Conservation (phyloP, 2,888 invertebrate genomes). For the Agrotis exclamationis region DNA sequence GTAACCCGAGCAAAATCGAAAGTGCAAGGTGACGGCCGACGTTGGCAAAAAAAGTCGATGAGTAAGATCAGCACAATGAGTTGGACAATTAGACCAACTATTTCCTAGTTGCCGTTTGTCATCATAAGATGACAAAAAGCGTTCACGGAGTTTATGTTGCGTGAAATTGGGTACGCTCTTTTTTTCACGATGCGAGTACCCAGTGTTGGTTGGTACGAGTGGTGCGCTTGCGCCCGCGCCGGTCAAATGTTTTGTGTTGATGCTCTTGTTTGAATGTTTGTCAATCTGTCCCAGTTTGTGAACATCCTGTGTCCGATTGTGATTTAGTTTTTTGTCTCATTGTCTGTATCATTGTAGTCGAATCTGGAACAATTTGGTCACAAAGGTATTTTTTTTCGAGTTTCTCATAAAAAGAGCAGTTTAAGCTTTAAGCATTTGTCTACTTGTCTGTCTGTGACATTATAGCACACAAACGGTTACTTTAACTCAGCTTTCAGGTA, state of each 20-base stretch:
- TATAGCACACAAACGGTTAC: background rate
- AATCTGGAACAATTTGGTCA: conserved; percentile 32
- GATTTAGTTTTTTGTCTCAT: conserved; percentile 40
- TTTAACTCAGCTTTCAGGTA: background rate
- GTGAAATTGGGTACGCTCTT: conserved; percentile 86
- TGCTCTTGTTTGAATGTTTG: conserved; percentile 51
- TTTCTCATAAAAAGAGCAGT: conserved; percentile 17
- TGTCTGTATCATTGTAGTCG: conserved; percentile 26
- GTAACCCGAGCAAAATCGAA: conserved; percentile 81
- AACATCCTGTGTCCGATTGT: conserved; percentile 47
- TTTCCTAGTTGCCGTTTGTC: conserved; percentile 83
- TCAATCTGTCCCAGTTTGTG: conserved; percentile 56
- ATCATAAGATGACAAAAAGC: conserved; percentile 86
- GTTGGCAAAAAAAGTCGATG: conserved; percentile 80
- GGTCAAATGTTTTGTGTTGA: conserved; percentile 44
- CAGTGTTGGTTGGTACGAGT: conserved; percentile 57
- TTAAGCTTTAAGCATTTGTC: conserved; percentile 19
- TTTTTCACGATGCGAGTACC: conserved; percentile 72
- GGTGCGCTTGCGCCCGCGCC: conserved; percentile 37
- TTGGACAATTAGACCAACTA: conserved; percentile 82
- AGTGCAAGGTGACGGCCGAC: conserved; percentile 85
- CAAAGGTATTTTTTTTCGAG: conserved; percentile 25
- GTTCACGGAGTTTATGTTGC: conserved; percentile 87
- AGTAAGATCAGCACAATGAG: conserved; percentile 79
- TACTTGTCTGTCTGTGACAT: conserved; percentile 21